phyloP scores from a whole-genome alignment of 2,113 vertebrate genomes.

The Trogon melanurus region DNA sequence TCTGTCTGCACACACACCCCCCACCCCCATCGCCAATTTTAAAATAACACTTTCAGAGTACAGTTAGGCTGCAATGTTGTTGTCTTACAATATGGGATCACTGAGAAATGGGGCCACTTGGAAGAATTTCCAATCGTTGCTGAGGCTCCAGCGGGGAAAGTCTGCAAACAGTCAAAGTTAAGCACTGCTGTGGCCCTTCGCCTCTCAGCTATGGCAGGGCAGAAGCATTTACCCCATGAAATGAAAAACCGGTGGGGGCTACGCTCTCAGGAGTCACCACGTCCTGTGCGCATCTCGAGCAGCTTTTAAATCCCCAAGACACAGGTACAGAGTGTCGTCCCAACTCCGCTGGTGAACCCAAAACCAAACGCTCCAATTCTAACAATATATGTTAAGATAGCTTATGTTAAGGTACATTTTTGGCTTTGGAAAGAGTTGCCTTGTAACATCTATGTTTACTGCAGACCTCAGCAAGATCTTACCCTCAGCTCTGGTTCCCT shows the following conservation, averaged over 20 bases:
- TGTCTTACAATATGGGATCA: background rate
- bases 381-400: background rate
- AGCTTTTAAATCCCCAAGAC: background rate
- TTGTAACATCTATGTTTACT: background rate
- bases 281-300: background rate
- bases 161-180: background rate
- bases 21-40: fast-evolving
- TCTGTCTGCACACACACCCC: fast-evolving
- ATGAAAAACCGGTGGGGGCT: background rate
- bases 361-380: background rate
- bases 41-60: background rate
- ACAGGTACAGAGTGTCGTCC: background rate
- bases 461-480: background rate
- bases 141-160: background rate
- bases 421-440: background rate
- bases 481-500: background rate
- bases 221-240: background rate
- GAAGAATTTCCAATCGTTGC: background rate
- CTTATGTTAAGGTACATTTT: background rate
- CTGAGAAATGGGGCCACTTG: background rate
- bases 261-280: background rate
- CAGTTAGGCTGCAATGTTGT: fast-evolving
- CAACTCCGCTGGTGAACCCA: background rate
- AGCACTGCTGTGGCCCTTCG: background rate
- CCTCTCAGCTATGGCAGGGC: background rate